Percentiles rank a stretch among this genome's conserved stretches.
These are phyloP conservation scores for Lethocerus indicus DNA, from an alignment of 1,140 invertebrate genomes.

Conservation along the genomic window DNA sequence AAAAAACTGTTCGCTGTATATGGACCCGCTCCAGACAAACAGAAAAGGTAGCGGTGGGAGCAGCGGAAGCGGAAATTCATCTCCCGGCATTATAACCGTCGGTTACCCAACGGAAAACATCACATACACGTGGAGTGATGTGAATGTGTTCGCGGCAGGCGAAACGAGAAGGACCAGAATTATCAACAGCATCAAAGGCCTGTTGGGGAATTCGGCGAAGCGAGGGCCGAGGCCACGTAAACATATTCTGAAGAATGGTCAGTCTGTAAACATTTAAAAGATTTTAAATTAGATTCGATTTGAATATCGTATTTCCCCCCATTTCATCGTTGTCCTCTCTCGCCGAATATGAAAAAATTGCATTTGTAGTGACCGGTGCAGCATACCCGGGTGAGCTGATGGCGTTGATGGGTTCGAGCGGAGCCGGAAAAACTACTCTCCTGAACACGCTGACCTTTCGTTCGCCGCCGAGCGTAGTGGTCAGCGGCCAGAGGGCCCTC, in stretches of 20 bases:
- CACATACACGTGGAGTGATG: constrained; percentile 48
- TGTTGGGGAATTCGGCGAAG: constrained; percentile 12
- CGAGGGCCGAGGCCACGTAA: constrained; percentile 28
- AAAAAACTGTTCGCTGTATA: too few species aligned
- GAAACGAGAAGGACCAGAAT: constrained; percentile 15
- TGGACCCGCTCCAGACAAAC: too few species aligned
- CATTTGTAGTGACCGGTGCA: constrained; percentile 56
- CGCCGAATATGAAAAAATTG: neutral
- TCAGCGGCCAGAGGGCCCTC: constrained; percentile 21
- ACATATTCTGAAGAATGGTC: constrained; percentile 49
- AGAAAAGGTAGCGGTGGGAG: too few species aligned
- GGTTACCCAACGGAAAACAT: constrained; percentile 25
- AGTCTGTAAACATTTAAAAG: constrained; percentile 16
- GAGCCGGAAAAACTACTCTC: constrained; percentile 90
- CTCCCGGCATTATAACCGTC: too few species aligned
- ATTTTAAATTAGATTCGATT: neutral
- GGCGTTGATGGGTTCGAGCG: constrained; percentile 86
- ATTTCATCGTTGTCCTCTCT: neutral
- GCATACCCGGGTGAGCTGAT: constrained; percentile 78
- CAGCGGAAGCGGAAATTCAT: too few species aligned
- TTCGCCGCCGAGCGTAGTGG: neutral
- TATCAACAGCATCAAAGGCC: constrained; percentile 3
- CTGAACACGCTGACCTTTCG: constrained; percentile 72
- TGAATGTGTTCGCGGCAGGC: constrained; percentile 40
- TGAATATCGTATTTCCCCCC: neutral